These are phyloP conservation scores for Druceiella hillmani DNA, from an alignment of 2,888 invertebrate species.

Conservation along the genomic window DNA sequence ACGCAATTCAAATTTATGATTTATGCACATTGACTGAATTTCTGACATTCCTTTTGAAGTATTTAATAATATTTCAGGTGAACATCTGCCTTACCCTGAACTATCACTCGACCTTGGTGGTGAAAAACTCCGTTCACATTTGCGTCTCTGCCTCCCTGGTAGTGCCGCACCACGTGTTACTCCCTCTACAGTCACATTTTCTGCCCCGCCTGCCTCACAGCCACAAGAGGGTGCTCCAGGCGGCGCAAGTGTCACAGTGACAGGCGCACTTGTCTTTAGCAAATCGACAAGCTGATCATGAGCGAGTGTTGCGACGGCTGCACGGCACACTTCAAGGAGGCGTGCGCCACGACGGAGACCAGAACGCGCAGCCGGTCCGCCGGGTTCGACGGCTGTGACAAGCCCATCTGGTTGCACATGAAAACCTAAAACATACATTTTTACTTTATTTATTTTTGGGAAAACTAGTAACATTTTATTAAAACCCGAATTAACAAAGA, in stretches of 20 bases:
- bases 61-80: too few species aligned
- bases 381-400: constrained; percentile 83
- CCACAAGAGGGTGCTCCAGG: constrained; percentile 54
- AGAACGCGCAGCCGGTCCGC: constrained; percentile 64
- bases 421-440: too few species aligned
- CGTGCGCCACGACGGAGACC: constrained; percentile 88
- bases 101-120: constrained; percentile 78
- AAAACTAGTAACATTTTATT: too few species aligned
- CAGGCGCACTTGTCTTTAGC: constrained; percentile 81
- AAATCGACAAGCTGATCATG: constrained; percentile 93
- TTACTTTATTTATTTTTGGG: constrained; percentile 5
- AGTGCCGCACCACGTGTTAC: constrained; percentile 46
- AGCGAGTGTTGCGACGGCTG: constrained; percentile 81
- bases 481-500: too few species aligned
- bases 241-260: constrained; percentile 66
- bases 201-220: constrained; percentile 39
- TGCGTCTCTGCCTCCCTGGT: constrained; percentile 54
- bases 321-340: constrained; percentile 86
- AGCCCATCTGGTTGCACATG: constrained; percentile 91
- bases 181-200: constrained; percentile 29
- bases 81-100: constrained; percentile 80
- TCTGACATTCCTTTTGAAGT: too few species aligned
- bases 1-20: too few species aligned
- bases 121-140: constrained; percentile 68
- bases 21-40: too few species aligned